Conservation (phyloP, 2,888 invertebrate species). For the Nycteola revayana region DNA sequence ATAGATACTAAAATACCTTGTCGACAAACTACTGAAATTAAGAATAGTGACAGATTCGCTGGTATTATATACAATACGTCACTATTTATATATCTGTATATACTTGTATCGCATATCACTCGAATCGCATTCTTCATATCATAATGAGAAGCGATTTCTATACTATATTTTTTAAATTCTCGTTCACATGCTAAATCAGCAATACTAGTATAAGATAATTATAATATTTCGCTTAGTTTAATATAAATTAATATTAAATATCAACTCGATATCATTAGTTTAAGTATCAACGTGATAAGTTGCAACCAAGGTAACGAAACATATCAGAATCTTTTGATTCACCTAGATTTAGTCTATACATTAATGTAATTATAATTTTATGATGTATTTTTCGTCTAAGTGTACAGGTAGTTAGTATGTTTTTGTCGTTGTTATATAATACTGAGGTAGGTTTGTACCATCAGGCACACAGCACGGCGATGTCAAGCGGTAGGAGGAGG, state of each 20-base stretch:
- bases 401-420: conserved; percentile 50
- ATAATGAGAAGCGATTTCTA: conserved; percentile 11
- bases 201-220: conserved; percentile 62
- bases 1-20: not conserved
- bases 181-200: conserved; percentile 60
- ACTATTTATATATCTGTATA: conserved; percentile 18
- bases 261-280: conserved; percentile 49
- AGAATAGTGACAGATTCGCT: not conserved
- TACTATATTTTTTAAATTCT: conserved; percentile 38
- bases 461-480: conserved; percentile 34
- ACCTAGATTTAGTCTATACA: conserved; percentile 56
- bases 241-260: conserved; percentile 55
- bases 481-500: conserved; percentile 36
- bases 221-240: conserved; percentile 40
- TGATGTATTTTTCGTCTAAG: conserved; percentile 41
- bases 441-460: conserved; percentile 30
- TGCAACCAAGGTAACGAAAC: conserved; percentile 88
- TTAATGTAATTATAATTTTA: conserved; percentile 25
- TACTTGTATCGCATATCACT: conserved; percentile 11
- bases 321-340: conserved; percentile 87
- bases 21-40: conserved; percentile 12
- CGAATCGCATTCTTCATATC: conserved; percentile 7
- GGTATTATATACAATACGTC: conserved; percentile 5
- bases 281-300: conserved; percentile 79
- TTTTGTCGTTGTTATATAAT: conserved; percentile 35